Conservation (phyloP, 2,888 invertebrate genomes). For the Pelosia muscerda region DNA sequence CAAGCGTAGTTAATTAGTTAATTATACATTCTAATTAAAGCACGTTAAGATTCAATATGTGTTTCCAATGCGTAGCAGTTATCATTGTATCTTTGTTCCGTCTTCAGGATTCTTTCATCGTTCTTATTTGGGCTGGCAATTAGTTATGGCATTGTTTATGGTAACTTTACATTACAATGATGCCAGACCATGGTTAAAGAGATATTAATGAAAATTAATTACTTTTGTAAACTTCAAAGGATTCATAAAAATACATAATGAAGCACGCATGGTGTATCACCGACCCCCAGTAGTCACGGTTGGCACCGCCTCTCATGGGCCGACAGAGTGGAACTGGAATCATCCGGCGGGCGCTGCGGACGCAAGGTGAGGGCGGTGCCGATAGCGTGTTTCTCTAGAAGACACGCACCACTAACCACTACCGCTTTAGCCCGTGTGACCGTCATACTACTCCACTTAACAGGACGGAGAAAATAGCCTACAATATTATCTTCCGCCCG, state of each 20-base stretch:
- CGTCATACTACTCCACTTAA: conserved; percentile 71
- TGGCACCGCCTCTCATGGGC: conserved; percentile 43
- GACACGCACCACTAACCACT: conserved; percentile 69
- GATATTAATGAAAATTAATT: conserved; percentile 1
- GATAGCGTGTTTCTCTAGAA: conserved; percentile 70
- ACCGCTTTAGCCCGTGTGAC: conserved; percentile 58
- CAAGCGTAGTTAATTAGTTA: background rate
- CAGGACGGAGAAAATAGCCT: conserved; percentile 51
- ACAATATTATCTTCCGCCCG: conserved; percentile 38
- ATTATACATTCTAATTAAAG: too few relatives aligned
- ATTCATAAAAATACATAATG: background rate
- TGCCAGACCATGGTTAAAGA: background rate
- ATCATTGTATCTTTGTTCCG: background rate
- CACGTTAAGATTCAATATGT: background rate
- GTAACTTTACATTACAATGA: background rate
- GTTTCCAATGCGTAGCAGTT: background rate
- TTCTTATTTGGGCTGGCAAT: background rate
- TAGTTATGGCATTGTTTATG: background rate
- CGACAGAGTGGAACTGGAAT: conserved; percentile 26
- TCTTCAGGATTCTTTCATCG: background rate
- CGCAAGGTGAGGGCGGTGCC: conserved; percentile 41
- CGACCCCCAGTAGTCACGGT: conserved; percentile 45
- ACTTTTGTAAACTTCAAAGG: background rate
- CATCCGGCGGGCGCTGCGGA: conserved; percentile 33
- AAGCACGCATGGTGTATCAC: background rate